Base-by-base conservation (phyloP, 2,113 vertebrate genomes). In the Myiagra hebetior region DNA sequence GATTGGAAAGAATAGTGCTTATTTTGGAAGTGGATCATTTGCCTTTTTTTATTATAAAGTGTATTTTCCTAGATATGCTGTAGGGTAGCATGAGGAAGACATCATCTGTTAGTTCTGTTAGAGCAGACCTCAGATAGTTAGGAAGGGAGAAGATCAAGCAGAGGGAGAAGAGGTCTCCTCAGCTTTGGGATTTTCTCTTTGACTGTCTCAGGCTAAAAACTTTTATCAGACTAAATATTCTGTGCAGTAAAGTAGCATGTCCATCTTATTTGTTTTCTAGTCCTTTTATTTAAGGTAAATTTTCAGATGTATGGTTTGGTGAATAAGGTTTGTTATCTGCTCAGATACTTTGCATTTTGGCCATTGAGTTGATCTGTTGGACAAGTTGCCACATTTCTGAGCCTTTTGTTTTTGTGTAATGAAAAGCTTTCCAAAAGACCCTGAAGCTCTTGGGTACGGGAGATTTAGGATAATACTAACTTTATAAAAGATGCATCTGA, bases 1-100 rank as follows among this genome's bases (percentile, higher is more conserved):
- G 55, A 26, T 31, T 82, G 56, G 56, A 31, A 77, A 91, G 8
- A n/a, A 70, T 33, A 19, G 37, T 74, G 23, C 70, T 91, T 84
- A 44, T 86, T 93, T 87, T 94, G 55, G 20, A 85, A 95, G 39
- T 55, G 30, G 17, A 35, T 93, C 2, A 13, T 92, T 86, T 85
- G 4, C 12, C 12, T 55, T 75, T 67, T 47, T 64, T 28, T 49
- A 31, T 67, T 64, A 70, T 20, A 47, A 87, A 62, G 8, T 19
- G 7, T 74, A 17, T 70, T 63, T 72, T 78, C 46, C 28, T 79
- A 55, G 23, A 63, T 47, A 17, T 63, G 28, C 26, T 78, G 47
- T n/a, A 47, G 22, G 11, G 31, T 10, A 79, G 28, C 41, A 64
- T 11, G 13, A 69, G 41, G 7, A 49, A 75, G 56, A 64, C 19